Base-by-base conservation (phyloP, 2,888 invertebrate genomes). In the Biston stratarius region DNA sequence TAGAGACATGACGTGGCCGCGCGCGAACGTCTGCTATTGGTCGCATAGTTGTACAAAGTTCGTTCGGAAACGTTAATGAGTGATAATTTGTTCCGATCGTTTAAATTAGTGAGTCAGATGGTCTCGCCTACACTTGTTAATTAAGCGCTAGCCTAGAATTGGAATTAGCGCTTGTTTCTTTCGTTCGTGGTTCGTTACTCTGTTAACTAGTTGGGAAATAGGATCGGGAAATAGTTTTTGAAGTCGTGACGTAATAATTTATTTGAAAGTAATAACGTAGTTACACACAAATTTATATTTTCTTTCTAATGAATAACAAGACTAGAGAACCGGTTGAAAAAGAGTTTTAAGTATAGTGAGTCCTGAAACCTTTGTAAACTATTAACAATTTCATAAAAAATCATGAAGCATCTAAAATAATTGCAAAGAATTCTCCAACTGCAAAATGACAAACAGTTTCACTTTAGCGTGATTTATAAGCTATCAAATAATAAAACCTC, bases 81-180 rank as follows among this genome's bases (percentile, higher is more conserved):
- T 83, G 89, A 81, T 88, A 88, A 89, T 89, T 86, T 82, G 73
- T 74, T 76, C 59, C 73, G 81, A 83, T 83, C 81, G 85, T 78
- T 83, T 84, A 83, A 88, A 85, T 82, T 80, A 83, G 83, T 91
- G 91, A 90, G 78, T 90, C 90, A 90, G 62, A 44, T 60, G 62
- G 72, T 70, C 76, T 85, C 87, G 87, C 89, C 85, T 81, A 83
- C 87, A 81, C 76, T 74, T 79, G 90, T 85, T 90, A 91, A 91
- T 90, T 88, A 85, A 77, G 79, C 85, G 73, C 74, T 84, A 88
- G 83, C 90, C 90, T 89, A 91, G 89, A 87, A 87, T 81, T 77
- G 72, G 75, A 90, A 89, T 89, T 88, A 88, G 81, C 85, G 88
- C 74, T 80, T 78, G 81, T 82, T 81, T 83, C 83, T 81, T 79